Evolutionary conservation across 2,888 invertebrate species (phyloP), one percentile per base, ranked within the genome.

Genomic region (Aquatica leii): DNA sequence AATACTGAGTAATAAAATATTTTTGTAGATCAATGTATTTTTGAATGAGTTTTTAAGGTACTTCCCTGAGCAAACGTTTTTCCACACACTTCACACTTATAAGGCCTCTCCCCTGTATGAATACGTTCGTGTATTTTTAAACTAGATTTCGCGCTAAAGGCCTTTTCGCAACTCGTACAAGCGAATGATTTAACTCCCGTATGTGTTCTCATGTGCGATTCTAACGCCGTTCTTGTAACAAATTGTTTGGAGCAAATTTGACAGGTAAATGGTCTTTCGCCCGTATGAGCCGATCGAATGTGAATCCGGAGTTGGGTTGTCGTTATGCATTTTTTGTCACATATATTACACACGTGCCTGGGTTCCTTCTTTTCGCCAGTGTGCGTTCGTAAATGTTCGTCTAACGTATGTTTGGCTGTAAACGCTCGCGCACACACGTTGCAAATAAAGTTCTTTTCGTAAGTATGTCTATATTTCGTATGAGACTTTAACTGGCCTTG

Each of bases 401-500:
- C 62, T n/a, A 68, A 56, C 0, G 66, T 68, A 15, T 68, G 52
- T 49, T 66, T 68, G n/a, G 66, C 66, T 11, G 66, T 65, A 51
- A 68, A 68, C 3, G 66, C 66, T 51, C 66, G 17, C 2, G 65
- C 68, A 55, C 68, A 68, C 12, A 68, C 59, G 17, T 66, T 66
- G 20, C 68, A 68, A 59, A 68, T 57, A 20, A 53, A 66, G 34
- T 66, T 61, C 41, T 68, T 68, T 43, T 63, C 61, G 43, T 64
- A 53, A 0, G 68, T 68, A 52, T 68, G 68, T 37, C 59, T 66
- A 21, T 68, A 68, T 43, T 68, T 66, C n/a, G 64, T 18, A 17
- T 68, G 68, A 2, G 68, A 66, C 50, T 68, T 66, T 41, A 68
- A 34, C 43, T 68, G 66, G 2, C 68, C 65, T 11, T 64, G 64